phyloP scores from a whole-genome alignment of 2,797 vertebrate genomes.

The Megaceryle alcyon region DNA sequence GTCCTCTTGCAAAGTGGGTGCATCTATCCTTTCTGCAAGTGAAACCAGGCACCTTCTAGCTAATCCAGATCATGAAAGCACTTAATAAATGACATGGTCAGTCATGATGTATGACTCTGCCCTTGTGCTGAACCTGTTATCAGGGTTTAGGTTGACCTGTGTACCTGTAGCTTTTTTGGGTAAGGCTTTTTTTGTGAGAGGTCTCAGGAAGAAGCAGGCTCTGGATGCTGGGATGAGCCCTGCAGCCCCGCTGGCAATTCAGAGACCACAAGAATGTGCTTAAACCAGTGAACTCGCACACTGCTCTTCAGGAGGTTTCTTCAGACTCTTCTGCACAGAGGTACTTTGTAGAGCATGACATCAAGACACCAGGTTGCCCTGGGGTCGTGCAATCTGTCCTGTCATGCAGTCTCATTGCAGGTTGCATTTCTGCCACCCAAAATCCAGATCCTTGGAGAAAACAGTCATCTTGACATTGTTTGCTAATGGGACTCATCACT shows the following conservation, averaged over 20 bases:
- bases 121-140: rapidly evolving
- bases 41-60: not conserved
- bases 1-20: rapidly evolving
- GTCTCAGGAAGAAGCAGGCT: not conserved
- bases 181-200: not conserved
- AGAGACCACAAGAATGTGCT: not conserved
- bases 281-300: rapidly evolving
- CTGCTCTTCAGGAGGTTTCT: not conserved
- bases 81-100: not conserved
- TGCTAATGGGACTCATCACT: not conserved
- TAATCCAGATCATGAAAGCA: not conserved
- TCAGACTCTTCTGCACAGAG: not conserved
- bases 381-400: not conserved
- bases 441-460: not conserved
- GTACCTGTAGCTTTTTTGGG: not conserved
- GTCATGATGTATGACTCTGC: not conserved
- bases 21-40: not conserved
- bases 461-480: not conserved
- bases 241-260: not conserved
- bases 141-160: no score
- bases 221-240: not conserved
- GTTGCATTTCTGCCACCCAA: not conserved
- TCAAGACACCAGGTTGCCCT: not conserved
- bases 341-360: not conserved
- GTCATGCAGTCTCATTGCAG: not conserved